Percentiles rank a stretch among this genome's conserved stretches.
Evolutionary conservation across 2,888 invertebrate genomes (phyloP).

Genomic region (Ctenicera cuprea): DNA sequence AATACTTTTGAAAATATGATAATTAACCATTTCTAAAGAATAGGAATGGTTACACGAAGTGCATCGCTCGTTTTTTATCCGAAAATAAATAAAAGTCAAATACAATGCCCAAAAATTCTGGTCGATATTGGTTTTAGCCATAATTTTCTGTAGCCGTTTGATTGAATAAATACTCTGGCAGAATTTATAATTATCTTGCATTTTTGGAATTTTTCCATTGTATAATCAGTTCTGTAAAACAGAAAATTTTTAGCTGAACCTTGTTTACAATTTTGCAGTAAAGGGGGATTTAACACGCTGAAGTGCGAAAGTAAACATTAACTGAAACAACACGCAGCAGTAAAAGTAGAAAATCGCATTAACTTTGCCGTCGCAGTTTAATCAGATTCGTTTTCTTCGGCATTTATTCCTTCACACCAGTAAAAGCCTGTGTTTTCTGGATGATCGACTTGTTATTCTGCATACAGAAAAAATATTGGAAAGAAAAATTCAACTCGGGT

Average conservation of each 20-base stretch:
- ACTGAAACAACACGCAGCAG: slow-evolving; percentile 37
- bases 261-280: slow-evolving; percentile 18
- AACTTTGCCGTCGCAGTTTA: slow-evolving; percentile 29
- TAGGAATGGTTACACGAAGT: too few species aligned
- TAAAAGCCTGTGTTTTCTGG: slow-evolving; percentile 3
- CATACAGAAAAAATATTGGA: too few species aligned
- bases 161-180: too few species aligned
- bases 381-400: slow-evolving; percentile 39
- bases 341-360: slow-evolving; percentile 39
- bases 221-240: neutral
- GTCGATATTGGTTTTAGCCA: too few species aligned
- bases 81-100: too few species aligned
- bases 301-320: slow-evolving; percentile 31
- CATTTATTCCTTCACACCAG: slow-evolving; percentile 4
- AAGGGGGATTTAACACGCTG: slow-evolving; percentile 21
- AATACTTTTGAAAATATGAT: too few species aligned
- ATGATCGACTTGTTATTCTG: neutral
- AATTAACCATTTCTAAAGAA: too few species aligned
- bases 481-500: too few species aligned
- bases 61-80: too few species aligned
- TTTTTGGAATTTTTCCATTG: neutral
- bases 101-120: too few species aligned
- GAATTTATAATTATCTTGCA: too few species aligned
- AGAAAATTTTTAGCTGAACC: slow-evolving; percentile 11
- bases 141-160: too few species aligned